Base-by-base conservation (phyloP, 1,140 invertebrate genomes). In the Hylyphantes graminicola region DNA sequence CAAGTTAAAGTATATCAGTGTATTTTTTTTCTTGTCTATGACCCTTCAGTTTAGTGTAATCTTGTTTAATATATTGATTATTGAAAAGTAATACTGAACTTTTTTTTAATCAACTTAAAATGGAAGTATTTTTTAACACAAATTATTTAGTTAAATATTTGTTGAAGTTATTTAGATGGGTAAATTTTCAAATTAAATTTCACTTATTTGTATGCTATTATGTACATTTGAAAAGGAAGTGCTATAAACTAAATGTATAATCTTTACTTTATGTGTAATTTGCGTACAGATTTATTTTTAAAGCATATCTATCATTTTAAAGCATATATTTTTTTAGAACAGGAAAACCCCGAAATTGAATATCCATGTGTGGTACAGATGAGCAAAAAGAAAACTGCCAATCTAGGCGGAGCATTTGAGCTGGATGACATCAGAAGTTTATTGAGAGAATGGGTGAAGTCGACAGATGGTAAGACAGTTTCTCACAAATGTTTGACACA, bases 401-500 rank as follows among this genome's bases (percentile, higher is more conserved):
- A 10, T 70, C 54, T 85, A 13, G 73, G 64, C 54, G 82, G 82
- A 48, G 82, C 64, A 19, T 54, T 63, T 35, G 65, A 85, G 51
- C 8, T 85, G 17, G 72, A 85, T 70, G 74, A 76, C 13, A 10
- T 77, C 2, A 76, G 74, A 63, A 35, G 12, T 17, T 54, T 85
- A 15, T 11, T 85, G 7, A 70, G 61, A n/a, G 82, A 85, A 77
- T 85, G 82, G 82, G 19, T 85, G 15, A 1, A 59, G 0, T 61
- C 50, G 9, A 77, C 82, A 19, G 13, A 70, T 35, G 73, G 75
- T 77, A 11, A 19, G 70, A n/a, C 21, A 17, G 17, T 61, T 61
- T 15, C 17, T 61, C 57, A 17, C 57, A 17, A 61, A 17, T 17
- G 57, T 12, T 15, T 61, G 57, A 1, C 6, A 2, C 57, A 17